Percentiles rank a stretch among this genome's conserved stretches.
Evolutionary conservation across 2,888 invertebrate species (phyloP).

Genomic region (Lasioglossum pauxillum): DNA sequence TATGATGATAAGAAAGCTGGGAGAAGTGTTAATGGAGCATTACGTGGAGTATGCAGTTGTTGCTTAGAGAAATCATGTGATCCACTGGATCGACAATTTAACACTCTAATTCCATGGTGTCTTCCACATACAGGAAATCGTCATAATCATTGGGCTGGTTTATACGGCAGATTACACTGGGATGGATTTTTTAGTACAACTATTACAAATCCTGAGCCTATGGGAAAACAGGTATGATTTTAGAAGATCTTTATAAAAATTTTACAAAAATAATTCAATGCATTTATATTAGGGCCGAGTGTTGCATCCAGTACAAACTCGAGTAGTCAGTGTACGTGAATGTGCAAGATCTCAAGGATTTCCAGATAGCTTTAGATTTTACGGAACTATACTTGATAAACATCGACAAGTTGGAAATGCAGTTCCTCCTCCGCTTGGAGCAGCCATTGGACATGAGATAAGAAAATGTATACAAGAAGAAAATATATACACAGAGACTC

Average conservation of each 20-base stretch:
- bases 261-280: not conserved
- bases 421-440: conserved; percentile 93
- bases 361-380: conserved; percentile 91
- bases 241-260: not conserved
- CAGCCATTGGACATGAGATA: conserved; percentile 91
- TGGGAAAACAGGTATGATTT: conserved; percentile 91
- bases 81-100: conserved; percentile 90
- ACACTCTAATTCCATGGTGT: conserved; percentile 95
- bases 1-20: conserved; percentile 86
- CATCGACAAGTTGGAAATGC: conserved; percentile 95
- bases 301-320: conserved; percentile 91
- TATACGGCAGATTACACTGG: conserved; percentile 93
- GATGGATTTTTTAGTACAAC: conserved; percentile 94
- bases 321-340: conserved; percentile 94
- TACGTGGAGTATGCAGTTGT: conserved; percentile 92
- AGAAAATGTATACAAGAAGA: conserved; percentile 79
- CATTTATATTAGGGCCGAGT: conserved; percentile 89
- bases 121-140: conserved; percentile 94
- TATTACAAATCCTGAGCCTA: conserved; percentile 94
- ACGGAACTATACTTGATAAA: conserved; percentile 90
- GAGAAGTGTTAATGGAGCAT: conserved; percentile 83
- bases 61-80: conserved; percentile 88
- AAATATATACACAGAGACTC: not conserved
- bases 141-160: conserved; percentile 94
- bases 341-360: conserved; percentile 95